Conservation (phyloP, 2,113 vertebrate species). For the Caranx melampygus region DNA sequence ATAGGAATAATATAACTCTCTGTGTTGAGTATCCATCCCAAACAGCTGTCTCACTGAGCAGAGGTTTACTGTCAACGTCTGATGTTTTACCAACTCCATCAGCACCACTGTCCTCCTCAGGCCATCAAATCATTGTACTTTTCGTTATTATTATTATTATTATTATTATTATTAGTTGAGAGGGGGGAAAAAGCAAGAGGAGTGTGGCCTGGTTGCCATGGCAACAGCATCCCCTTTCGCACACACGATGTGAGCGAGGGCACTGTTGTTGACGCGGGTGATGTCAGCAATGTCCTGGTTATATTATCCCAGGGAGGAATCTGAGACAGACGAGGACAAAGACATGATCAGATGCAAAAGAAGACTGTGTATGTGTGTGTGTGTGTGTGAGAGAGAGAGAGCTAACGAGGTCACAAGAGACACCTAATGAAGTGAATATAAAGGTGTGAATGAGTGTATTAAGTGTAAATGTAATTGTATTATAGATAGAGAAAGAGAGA, state of each 20-base stretch:
- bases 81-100: conserved; percentile 24
- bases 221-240: conserved; percentile 59
- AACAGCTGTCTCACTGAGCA: not conserved
- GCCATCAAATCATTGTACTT: no score
- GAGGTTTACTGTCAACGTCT: not conserved
- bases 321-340: not conserved
- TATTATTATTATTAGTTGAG: not conserved
- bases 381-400: conserved; percentile 4
- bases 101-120: not conserved
- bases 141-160: no score
- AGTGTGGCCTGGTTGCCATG: conserved; percentile 64
- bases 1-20: not conserved
- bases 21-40: not conserved
- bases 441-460: not conserved
- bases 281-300: conserved; percentile 63
- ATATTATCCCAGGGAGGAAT: conserved; percentile 22
- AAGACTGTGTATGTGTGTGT: not conserved
- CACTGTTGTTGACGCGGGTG: conserved; percentile 41
- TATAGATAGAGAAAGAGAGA: not conserved
- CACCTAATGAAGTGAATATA: not conserved
- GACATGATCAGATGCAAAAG: not conserved
- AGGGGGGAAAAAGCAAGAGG: conserved; percentile 8
- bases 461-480: not conserved
- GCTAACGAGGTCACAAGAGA: not conserved
- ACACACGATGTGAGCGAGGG: conserved; percentile 3